Base-by-base conservation (phyloP, 2,888 invertebrate genomes). In the Morpho helenor region DNA sequence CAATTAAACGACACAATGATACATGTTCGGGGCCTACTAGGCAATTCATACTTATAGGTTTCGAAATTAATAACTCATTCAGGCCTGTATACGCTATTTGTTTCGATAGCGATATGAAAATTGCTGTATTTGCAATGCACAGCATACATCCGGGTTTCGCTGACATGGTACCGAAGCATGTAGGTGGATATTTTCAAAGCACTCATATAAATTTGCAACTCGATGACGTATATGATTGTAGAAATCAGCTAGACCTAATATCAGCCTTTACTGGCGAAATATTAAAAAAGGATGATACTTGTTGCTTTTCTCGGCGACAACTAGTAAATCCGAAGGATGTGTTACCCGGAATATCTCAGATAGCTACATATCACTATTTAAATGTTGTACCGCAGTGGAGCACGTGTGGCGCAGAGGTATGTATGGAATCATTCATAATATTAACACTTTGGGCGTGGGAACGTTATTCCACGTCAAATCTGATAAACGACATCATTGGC, bases 371-470 rank as follows among this genome's bases (percentile, higher is more conserved):
- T 56, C 74, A 69, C 22, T 68, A 77, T 65, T 66, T 80, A 31
- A 85, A 84, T 61, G 68, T 78, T 7, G 68, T 77, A 2, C 82
- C 84, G 16, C 83, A 80, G 7, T 85, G 84, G 83, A 76, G 79
- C 53, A 70, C 76, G 2, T 84, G 82, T 60, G 70, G 56, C 49
- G 68, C 22, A 57, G 46, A 72, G 63, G 82, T 82, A 70, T 57
- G 68, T 43, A 43, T 43, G 42, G 3, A 43, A 7, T 0, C 3
- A 43, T 9, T 43, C 4, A 43, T 31, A 31, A 16, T 16, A 16
- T 16, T 16, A 16, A 16, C 16, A 16, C 16, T 16, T 16, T 16
- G 16, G 16, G 16, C 16, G 16, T 16, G 16, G 16, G 16, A 16
- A 16, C 16, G 16, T 16, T 16, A 16, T 16, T 16, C 16, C 16